Evolutionary conservation across 2,888 invertebrate genomes (phyloP).

Genomic region (Melinopterus prodromus): DNA sequence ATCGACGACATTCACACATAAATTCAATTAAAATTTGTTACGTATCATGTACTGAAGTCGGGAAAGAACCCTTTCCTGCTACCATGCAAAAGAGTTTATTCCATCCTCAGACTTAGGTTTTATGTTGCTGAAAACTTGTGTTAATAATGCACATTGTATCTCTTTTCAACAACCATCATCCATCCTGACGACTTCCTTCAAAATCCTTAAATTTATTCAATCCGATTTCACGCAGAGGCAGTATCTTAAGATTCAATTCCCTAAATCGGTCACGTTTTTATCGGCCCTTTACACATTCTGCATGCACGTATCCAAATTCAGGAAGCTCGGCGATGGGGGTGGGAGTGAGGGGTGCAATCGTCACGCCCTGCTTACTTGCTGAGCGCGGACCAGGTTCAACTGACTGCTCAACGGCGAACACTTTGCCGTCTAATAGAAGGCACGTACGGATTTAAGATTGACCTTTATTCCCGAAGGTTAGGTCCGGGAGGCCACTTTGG

Average conservation of each 20-base stretch:
- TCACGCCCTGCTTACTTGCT: neutral
- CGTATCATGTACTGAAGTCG: too few species aligned
- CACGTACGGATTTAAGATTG: constrained; percentile 30
- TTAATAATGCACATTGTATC: too few species aligned
- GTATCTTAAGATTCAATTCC: neutral
- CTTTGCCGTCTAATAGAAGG: constrained; percentile 10
- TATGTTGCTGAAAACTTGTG: too few species aligned
- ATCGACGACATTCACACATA: too few species aligned
- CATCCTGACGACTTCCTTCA: neutral
- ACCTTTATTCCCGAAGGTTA: constrained; percentile 32
- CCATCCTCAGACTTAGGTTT: too few species aligned
- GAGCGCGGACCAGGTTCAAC: neutral
- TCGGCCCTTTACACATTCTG: neutral
- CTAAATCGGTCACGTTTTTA: constrained; percentile 4
- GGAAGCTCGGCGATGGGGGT: neutral
- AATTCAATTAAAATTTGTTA: too few species aligned
- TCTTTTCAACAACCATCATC: neutral
- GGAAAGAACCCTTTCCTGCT: too few species aligned
- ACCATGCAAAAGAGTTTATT: too few species aligned
- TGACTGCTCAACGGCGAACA: neutral
- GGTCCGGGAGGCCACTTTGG: constrained; percentile 31
- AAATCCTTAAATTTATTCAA: neutral
- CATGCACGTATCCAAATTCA: neutral
- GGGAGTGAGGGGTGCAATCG: neutral
- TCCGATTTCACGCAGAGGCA: neutral